Evolutionary conservation across 2,113 vertebrate genomes (phyloP).

Genomic region (Acanthisitta chloris): DNA sequence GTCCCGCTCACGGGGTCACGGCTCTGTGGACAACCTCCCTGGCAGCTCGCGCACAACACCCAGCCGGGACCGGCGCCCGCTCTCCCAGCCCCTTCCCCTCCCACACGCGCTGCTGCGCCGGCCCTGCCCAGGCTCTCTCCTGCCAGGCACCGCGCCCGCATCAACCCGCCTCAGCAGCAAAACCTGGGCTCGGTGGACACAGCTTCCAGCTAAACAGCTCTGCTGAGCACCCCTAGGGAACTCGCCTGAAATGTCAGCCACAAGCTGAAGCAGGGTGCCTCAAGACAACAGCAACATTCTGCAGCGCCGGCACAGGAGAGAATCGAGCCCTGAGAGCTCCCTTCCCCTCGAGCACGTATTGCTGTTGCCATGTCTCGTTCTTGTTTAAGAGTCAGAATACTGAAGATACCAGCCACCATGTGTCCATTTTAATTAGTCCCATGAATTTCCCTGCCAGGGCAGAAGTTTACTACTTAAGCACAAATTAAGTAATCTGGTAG

Average conservation of each 20-base stretch:
- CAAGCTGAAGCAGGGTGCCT: not conserved
- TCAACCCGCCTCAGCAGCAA: not conserved
- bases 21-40: too few species aligned
- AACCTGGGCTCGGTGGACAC: not conserved
- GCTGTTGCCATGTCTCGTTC: not conserved
- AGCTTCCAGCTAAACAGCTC: not conserved
- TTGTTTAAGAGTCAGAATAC: not conserved
- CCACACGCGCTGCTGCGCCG: accelerated
- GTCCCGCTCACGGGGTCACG: too few species aligned
- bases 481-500: not conserved
- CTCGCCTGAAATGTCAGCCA: not conserved
- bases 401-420: not conserved
- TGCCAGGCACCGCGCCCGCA: too few species aligned
- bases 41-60: too few species aligned
- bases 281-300: not conserved
- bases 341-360: not conserved
- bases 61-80: too few species aligned
- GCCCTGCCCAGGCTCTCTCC: not conserved
- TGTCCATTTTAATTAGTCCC: not conserved
- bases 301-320: not conserved
- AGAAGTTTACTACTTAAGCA: not conserved
- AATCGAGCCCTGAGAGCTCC: not conserved
- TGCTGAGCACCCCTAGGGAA: not conserved
- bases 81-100: accelerated
- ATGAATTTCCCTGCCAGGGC: not conserved